Percentiles rank a stretch among this genome's conserved stretches.
phyloP scores from a whole-genome alignment of 2,797 vertebrate species.

The Diceros bicornis region DNA sequence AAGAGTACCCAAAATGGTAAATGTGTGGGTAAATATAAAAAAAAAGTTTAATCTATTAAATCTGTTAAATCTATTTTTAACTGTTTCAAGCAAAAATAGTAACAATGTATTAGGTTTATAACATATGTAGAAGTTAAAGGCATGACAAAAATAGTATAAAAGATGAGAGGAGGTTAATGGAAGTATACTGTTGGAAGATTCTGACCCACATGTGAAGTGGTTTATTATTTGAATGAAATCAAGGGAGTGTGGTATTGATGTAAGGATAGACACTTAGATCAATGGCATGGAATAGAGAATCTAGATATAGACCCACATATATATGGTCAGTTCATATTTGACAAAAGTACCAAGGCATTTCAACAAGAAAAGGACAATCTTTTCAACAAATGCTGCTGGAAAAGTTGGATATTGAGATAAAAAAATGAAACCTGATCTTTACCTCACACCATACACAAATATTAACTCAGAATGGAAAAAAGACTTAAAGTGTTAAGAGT shows the following conservation, averaged over 20 bases:
- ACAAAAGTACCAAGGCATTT: neutral
- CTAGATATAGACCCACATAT: neutral
- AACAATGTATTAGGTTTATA: neutral
- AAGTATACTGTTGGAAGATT: neutral
- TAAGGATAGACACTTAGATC: neutral
- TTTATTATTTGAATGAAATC: neutral
- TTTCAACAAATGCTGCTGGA: neutral
- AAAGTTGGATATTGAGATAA: neutral
- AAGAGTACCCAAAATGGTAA: neutral
- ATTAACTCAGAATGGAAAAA: neutral
- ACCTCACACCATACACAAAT: neutral
- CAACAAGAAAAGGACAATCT: neutral
- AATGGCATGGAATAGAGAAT: neutral
- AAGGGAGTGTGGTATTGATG: neutral
- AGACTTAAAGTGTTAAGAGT: neutral
- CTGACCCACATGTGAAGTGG: neutral
- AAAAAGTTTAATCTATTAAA: neutral
- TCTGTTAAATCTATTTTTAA: slow-evolving; percentile 27
- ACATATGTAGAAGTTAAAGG: slow-evolving; percentile 30
- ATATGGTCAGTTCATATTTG: neutral
- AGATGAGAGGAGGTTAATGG: neutral
- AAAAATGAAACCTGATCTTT: neutral
- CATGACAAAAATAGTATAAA: neutral
- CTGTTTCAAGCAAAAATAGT: slow-evolving; percentile 5
- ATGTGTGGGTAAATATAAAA: neutral